Evolutionary conservation across 1,140 invertebrate species (phyloP).

Genomic region (Drosophila guanche): DNA sequence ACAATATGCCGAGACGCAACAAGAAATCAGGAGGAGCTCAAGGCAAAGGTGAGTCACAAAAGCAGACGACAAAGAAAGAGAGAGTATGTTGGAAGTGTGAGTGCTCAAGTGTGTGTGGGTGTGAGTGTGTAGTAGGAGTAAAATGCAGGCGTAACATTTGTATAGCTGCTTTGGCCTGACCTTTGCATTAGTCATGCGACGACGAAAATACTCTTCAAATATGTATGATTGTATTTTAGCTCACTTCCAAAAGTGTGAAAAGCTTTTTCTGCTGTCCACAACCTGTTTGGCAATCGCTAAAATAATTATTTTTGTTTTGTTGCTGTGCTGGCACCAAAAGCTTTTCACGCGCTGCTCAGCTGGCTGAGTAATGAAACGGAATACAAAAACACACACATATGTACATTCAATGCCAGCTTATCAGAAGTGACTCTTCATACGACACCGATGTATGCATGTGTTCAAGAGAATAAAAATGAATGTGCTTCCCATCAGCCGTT

Average conservation of each 20-base stretch:
- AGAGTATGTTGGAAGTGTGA: conserved; percentile 15
- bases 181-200: conserved; percentile 57
- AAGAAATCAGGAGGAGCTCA: conserved; percentile 59
- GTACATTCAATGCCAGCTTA: conserved; percentile 69
- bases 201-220: conserved; percentile 33
- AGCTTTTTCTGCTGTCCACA: conserved; percentile 58
- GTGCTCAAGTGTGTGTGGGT: conserved; percentile 9
- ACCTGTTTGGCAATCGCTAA: conserved; percentile 73
- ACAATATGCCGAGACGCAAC: conserved; percentile 77
- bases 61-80: conserved; percentile 2
- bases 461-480: conserved; percentile 3
- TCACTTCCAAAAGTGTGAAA: conserved; percentile 35
- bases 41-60: conserved; percentile 79
- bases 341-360: conserved; percentile 68
- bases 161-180: conserved; percentile 30
- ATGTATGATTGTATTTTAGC: conserved; percentile 33
- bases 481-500: conserved; percentile 6
- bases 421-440: conserved; percentile 41
- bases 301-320: conserved; percentile 59
- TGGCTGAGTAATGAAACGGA: conserved; percentile 39
- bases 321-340: conserved; percentile 73
- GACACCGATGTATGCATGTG: too few species aligned
- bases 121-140: conserved; percentile 3
- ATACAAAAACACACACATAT: conserved; percentile 17
- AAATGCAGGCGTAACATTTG: conserved; percentile 25